Base-by-base conservation (phyloP, 2,797 vertebrate species). In the Cheirogaleus major region DNA sequence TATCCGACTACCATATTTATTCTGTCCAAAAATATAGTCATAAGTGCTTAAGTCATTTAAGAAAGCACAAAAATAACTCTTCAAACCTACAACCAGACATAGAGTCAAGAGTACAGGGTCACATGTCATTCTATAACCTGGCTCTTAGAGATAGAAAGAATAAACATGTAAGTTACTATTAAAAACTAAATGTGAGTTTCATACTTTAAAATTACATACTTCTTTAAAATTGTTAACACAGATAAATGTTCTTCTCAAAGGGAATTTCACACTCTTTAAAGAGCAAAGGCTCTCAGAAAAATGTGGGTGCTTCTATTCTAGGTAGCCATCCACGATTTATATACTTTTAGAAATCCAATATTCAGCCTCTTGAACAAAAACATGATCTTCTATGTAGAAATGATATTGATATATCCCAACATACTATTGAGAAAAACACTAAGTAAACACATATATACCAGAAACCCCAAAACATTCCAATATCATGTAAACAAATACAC, bases 141-240 rank as follows among this genome's bases (percentile, higher is more conserved):
- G 89, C 79, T 95, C 95, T 82, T 81, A 97, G 93, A 93, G 91
- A 67, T 4, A 73, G 90, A 63, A 48, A 94, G 1, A 57, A 95
- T n/a, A 95, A 98, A 97, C 85, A 97, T n/a, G 67, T 25, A 59
- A 65, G 73, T 89, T 85, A 63, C 87, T 95, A 80, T 89, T 92
- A 87, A 95, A 97, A 97, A 95, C 7, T 38, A 93, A 97, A 97
- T 59, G 23, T 57, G 95, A 88, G 57, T 38, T 95, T 93, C 6
- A n/a, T 69, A 69, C 55, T 93, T 95, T 32, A 96, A 92, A 94
- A 87, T 90, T 43, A 82, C 32, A 70, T 75, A 81, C 88, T 91
- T 95, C 94, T 96, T 95, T 85, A 86, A 93, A 96, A 95, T 1
- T 90, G 48, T 81, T 48, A 4, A 1, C 25, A 94, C 95, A 87